phyloP scores from a whole-genome alignment of 2,888 invertebrate species.

The Pardosa pseudoannulata region DNA sequence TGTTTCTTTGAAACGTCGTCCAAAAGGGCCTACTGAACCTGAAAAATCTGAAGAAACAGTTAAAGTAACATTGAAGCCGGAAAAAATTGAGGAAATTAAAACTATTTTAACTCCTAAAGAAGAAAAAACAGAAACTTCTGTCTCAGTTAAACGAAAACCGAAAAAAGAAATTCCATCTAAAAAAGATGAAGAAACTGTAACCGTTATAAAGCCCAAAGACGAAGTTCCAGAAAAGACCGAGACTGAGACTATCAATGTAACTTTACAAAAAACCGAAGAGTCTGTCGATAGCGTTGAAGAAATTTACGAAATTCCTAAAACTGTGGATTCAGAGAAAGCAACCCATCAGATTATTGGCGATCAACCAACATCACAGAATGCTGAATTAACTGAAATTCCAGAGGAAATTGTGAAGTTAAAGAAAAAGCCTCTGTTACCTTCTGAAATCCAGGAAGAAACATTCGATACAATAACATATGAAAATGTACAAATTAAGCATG shows the following conservation, averaged over 20 bases:
- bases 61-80: slow-evolving; percentile 10
- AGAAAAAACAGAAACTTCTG: slow-evolving; percentile 2
- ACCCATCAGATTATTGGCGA: background rate
- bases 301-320: background rate
- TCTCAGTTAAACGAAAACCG: slow-evolving; percentile 4
- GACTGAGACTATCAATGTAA: too few species aligned
- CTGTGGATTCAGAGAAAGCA: background rate
- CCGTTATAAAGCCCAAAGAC: slow-evolving; percentile 70
- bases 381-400: background rate
- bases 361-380: background rate
- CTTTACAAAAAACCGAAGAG: background rate
- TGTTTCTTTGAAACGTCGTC: background rate
- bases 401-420: background rate
- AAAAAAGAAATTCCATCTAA: slow-evolving; percentile 41
- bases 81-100: slow-evolving; percentile 33
- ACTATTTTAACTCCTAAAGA: background rate
- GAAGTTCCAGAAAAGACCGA: slow-evolving; percentile 26
- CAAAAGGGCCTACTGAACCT: background rate
- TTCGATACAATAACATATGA: background rate
- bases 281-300: background rate
- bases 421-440: background rate
- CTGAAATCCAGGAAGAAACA: background rate
- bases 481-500: background rate
- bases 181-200: slow-evolving; percentile 53
- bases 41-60: background rate